A percentile compares a stretch with the other conserved stretches of the same genome.
Conservation (phyloP, 2,797 vertebrate species). For the Schizothorax lantsangensis region DNA sequence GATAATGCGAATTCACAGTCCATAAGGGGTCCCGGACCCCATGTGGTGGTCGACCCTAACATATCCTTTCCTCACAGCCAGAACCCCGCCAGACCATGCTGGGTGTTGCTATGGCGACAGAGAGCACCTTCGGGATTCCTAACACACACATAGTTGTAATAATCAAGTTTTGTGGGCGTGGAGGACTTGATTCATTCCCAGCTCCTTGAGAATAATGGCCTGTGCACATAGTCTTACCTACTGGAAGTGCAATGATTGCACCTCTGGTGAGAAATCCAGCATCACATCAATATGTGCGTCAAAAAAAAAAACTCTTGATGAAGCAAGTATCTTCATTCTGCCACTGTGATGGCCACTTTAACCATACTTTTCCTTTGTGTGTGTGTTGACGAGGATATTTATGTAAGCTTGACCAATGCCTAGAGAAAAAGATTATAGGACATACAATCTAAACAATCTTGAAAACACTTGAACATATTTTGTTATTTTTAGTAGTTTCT, state of each 20-base stretch:
- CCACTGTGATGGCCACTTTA: background rate
- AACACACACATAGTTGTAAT: slow-evolving; percentile 59
- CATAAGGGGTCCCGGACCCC: slow-evolving; percentile 42
- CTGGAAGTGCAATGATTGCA: slow-evolving; percentile 17
- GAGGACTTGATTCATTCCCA: slow-evolving; percentile 18
- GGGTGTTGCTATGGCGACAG: slow-evolving; percentile 78
- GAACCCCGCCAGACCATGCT: slow-evolving; percentile 46
- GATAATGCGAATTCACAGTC: slow-evolving; percentile 39
- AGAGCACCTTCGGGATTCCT: slow-evolving; percentile 64
- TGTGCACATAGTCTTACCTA: background rate
- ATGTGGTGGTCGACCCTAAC: slow-evolving; percentile 33
- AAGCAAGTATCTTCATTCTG: background rate
- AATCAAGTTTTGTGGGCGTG: slow-evolving; percentile 62
- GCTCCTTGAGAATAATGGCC: slow-evolving; percentile 22
- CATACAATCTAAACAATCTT: background rate
- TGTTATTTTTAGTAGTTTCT: too few species aligned
- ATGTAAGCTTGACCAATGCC: background rate
- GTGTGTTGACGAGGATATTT: background rate
- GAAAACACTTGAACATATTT: background rate
- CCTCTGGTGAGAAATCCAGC: background rate
- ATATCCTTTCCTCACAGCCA: slow-evolving; percentile 34
- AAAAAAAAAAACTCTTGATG: background rate
- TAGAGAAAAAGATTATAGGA: background rate
- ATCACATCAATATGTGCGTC: background rate
- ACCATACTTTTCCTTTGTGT: background rate